phyloP scores from a whole-genome alignment of 2,888 invertebrate genomes.

The Electrophaes corylata region DNA sequence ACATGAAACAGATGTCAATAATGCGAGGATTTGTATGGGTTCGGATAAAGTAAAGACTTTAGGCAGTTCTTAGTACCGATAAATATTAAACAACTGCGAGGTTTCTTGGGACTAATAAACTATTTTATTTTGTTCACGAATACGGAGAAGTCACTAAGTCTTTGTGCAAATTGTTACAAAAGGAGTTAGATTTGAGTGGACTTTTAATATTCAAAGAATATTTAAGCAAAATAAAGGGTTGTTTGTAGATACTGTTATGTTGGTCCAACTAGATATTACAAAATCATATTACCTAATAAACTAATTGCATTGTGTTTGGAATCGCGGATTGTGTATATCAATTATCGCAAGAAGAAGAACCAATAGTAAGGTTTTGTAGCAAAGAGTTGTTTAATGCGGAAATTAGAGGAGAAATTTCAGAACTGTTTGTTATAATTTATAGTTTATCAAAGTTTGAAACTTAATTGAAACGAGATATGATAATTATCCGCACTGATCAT shows the following conservation, averaged over 20 bases:
- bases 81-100: conserved; percentile 37
- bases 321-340: conserved; percentile 39
- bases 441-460: conserved; percentile 43
- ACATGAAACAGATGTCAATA: too few species aligned
- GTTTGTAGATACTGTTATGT: conserved; percentile 26
- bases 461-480: conserved; percentile 37
- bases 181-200: conserved; percentile 7
- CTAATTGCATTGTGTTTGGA: conserved; percentile 32
- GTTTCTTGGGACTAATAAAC: conserved; percentile 42
- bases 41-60: conserved; percentile 9
- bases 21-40: conserved; percentile 16
- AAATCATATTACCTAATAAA: conserved; percentile 37
- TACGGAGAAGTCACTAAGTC: conserved; percentile 29
- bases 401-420: conserved; percentile 39
- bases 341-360: conserved; percentile 21
- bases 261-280: conserved; percentile 25
- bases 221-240: conserved; percentile 35
- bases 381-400: conserved; percentile 20
- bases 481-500: conserved; percentile 41
- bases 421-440: conserved; percentile 38
- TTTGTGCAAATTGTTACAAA: conserved; percentile 38
- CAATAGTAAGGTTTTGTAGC: conserved; percentile 36
- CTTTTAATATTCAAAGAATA: conserved; percentile 25
- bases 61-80: conserved; percentile 37
- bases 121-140: conserved; percentile 39